A percentile compares a stretch with the other conserved stretches of the same genome.
phyloP scores from a whole-genome alignment of 2,888 invertebrate species.

The Orchesellides sinensis region DNA sequence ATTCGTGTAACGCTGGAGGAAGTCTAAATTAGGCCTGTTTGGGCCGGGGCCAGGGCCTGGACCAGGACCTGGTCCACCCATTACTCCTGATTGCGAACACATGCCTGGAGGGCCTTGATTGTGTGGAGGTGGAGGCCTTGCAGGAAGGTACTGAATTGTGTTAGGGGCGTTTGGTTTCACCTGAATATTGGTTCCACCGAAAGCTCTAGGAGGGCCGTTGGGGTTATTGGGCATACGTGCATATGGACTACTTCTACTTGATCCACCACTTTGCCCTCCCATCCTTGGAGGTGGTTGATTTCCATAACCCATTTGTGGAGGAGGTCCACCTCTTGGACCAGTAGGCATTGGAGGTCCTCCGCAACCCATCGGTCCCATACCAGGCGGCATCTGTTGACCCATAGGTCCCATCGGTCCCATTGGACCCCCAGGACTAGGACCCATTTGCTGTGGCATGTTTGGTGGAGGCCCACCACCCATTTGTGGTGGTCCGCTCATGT shows the following conservation, averaged over 20 bases:
- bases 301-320: slow-evolving; percentile 70
- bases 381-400: slow-evolving; percentile 71
- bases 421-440: slow-evolving; percentile 69
- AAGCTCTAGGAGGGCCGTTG: slow-evolving; percentile 80
- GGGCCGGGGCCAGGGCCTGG: slow-evolving; percentile 80
- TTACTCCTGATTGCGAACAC: slow-evolving; percentile 69
- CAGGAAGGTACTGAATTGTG: slow-evolving; percentile 98
- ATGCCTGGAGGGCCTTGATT: slow-evolving; percentile 72
- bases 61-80: slow-evolving; percentile 59
- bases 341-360: slow-evolving; percentile 66
- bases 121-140: slow-evolving; percentile 86
- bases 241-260: slow-evolving; percentile 75
- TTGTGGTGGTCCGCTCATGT: slow-evolving; percentile 70
- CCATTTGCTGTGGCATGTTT: slow-evolving; percentile 60
- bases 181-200: slow-evolving; percentile 90
- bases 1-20: slow-evolving; percentile 91
- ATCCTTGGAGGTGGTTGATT: slow-evolving; percentile 71
- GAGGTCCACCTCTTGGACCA: slow-evolving; percentile 65
- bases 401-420: slow-evolving; percentile 74
- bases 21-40: slow-evolving; percentile 90
- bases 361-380: slow-evolving; percentile 71
- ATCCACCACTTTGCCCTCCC: slow-evolving; percentile 81
- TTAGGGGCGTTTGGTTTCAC: slow-evolving; percentile 98
- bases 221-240: slow-evolving; percentile 80
- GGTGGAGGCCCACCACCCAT: slow-evolving; percentile 68